Evolutionary conservation across 2,797 vertebrate species (phyloP).

Genomic region (Brachymystax lenok): DNA sequence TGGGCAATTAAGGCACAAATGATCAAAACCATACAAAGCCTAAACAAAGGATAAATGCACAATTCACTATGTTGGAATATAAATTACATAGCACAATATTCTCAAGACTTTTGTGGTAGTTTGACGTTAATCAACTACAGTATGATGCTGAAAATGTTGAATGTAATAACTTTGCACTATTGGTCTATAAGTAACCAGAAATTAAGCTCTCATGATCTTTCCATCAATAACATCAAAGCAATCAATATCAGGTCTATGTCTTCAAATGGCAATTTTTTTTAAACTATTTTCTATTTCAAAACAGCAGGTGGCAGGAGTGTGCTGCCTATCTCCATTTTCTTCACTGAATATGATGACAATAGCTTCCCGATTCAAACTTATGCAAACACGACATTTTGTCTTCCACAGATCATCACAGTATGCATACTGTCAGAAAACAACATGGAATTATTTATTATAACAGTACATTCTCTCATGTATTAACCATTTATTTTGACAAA

Average conservation of each 20-base stretch:
- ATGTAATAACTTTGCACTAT: neutral
- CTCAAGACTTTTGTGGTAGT: neutral
- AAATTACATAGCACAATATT: neutral
- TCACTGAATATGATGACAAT: neutral
- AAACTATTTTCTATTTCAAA: constrained; percentile 19
- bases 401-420: neutral
- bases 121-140: too few relatives aligned
- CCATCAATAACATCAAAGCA: neutral
- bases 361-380: neutral
- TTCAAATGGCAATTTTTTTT: constrained; percentile 4
- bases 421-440: neutral
- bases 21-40: neutral
- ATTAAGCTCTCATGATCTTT: too few relatives aligned
- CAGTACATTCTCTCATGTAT: constrained; percentile 5
- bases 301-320: constrained; percentile 69
- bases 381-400: constrained; percentile 11
- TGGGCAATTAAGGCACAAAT: constrained; percentile 23
- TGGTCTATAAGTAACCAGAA: neutral
- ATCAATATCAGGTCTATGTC: neutral
- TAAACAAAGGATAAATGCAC: neutral
- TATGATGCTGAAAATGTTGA: neutral
- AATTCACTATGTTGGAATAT: neutral
- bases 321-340: constrained; percentile 7
- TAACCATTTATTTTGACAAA: neutral
- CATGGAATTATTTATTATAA: neutral